Evolutionary conservation across 1,140 invertebrate species (phyloP).

Genomic region (Thaumatotibia leucotreta): DNA sequence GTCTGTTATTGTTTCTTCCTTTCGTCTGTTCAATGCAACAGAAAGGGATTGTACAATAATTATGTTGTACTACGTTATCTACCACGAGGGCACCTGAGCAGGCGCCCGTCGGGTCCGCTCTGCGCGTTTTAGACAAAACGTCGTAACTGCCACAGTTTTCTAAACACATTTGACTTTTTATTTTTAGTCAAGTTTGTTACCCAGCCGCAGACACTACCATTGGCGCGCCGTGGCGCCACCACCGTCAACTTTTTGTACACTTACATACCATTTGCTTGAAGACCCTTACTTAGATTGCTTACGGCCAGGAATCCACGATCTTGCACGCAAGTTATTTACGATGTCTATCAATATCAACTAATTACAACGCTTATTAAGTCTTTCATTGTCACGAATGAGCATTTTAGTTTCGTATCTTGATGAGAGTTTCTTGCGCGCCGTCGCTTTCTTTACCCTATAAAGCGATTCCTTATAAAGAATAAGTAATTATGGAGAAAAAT

Average conservation of each 20-base stretch:
- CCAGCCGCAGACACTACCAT: conserved; percentile 1
- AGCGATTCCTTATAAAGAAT: conserved; percentile 4
- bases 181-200: neutral
- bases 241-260: conserved; percentile 8
- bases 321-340: neutral
- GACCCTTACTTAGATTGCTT: conserved; percentile 7
- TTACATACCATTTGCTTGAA: conserved; percentile 11
- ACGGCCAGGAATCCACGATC: neutral
- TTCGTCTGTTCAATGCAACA: neutral
- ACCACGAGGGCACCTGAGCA: neutral
- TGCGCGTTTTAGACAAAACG: neutral
- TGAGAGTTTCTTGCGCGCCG: neutral
- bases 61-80: neutral
- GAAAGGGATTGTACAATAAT: neutral
- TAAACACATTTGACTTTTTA: neutral
- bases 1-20: neutral
- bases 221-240: conserved; percentile 5
- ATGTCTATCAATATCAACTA: neutral
- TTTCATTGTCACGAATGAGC: conserved; percentile 1
- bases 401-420: neutral
- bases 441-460: conserved; percentile 5
- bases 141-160: neutral
- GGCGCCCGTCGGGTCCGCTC: neutral
- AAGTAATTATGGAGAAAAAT: neutral
- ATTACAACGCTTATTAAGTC: neutral